Percentiles rank a stretch among this genome's conserved stretches.
phyloP scores from a whole-genome alignment of 2,113 vertebrate genomes.

The Triplophysa dalaica region DNA sequence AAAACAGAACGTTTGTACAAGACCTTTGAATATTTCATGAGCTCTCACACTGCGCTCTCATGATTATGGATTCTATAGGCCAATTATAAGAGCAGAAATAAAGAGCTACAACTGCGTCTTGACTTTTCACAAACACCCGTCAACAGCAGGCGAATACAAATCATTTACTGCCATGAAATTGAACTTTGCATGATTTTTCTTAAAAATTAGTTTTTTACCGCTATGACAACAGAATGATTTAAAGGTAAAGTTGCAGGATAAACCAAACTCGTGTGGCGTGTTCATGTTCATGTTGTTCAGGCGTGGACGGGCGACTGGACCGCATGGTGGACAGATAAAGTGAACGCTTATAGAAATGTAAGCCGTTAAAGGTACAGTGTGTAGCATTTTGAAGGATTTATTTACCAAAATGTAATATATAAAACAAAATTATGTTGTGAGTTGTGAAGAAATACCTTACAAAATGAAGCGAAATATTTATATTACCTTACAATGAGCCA shows the following conservation, averaged over 20 bases:
- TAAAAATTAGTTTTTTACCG: no score
- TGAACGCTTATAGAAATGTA: constrained; percentile 80
- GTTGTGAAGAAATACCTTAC: no score
- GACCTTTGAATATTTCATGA: constrained; percentile 40
- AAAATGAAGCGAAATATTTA: no score
- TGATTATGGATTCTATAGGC: constrained; percentile 25
- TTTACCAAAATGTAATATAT: no score
- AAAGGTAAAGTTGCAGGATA: no score
- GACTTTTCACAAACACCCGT: not conserved
- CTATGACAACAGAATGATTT: not conserved
- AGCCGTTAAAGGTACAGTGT: no score
- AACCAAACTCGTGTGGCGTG: no score
- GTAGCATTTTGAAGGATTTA: no score
- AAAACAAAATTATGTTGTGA: no score
- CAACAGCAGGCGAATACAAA: not conserved
- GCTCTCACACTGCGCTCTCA: not conserved
- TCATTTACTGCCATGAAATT: not conserved
- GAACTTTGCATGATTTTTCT: not conserved
- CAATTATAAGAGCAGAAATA: constrained; percentile 48
- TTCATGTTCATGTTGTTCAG: no score
- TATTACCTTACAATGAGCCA: no score
- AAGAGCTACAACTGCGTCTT: not conserved
- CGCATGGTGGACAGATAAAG: not conserved
- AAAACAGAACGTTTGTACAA: constrained; percentile 4
- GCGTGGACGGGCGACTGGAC: constrained; percentile 56